Conservation (phyloP, 2,797 vertebrate species). For the Melanotaenia maccullochi region DNA sequence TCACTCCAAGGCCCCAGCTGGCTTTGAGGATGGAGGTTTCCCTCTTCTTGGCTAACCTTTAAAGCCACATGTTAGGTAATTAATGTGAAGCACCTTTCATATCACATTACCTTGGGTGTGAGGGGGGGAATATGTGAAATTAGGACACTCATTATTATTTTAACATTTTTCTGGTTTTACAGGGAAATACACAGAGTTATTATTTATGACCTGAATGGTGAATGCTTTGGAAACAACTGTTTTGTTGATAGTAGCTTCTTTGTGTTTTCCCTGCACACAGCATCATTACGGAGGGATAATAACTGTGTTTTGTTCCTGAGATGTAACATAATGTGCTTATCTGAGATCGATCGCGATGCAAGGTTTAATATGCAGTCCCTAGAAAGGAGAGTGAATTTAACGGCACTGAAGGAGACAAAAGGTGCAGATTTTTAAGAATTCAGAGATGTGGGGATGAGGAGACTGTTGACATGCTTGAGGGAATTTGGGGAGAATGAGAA, state of each 20-base stretch:
- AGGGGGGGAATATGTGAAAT: constrained; percentile 13
- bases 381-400: constrained; percentile 31
- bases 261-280: constrained; percentile 29
- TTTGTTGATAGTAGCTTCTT: constrained; percentile 27
- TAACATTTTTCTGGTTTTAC: not conserved
- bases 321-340: constrained; percentile 74
- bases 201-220: constrained; percentile 14
- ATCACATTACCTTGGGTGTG: constrained; percentile 37
- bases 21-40: constrained; percentile 71
- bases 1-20: constrained; percentile 71
- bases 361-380: constrained; percentile 62
- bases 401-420: constrained; percentile 45
- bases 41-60: constrained; percentile 70
- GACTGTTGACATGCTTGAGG: not conserved
- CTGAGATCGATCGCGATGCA: constrained; percentile 63
- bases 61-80: constrained; percentile 65
- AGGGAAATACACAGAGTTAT: constrained; percentile 28
- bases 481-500: constrained; percentile 8
- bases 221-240: not conserved
- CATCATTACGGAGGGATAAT: constrained; percentile 54
- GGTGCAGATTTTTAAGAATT: constrained; percentile 39
- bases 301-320: constrained; percentile 62
- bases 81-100: constrained; percentile 55
- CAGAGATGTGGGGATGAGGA: no score
- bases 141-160: constrained; percentile 20